phyloP scores from a whole-genome alignment of 2,113 vertebrate species.

The Tetrao urogallus region DNA sequence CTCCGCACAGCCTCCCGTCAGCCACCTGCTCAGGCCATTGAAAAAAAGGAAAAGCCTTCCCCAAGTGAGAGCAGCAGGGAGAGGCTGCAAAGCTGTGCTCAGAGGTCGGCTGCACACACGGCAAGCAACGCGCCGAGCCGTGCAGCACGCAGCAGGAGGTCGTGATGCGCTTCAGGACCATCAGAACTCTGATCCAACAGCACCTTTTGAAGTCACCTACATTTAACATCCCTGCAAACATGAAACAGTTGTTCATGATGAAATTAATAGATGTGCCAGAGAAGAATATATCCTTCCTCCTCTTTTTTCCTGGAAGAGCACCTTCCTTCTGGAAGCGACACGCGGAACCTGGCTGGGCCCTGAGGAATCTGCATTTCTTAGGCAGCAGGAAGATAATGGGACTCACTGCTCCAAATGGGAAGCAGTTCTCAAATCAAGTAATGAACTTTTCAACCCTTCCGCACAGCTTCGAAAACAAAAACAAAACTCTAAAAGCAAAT shows the following conservation, averaged over 20 bases:
- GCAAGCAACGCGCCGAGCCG: rapidly evolving
- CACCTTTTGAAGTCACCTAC: neutral
- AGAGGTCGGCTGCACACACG: rapidly evolving
- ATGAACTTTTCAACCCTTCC: slow-evolving; percentile 36
- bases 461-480: slow-evolving; percentile 38
- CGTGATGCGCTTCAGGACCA: neutral
- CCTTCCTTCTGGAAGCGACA: slow-evolving; percentile 2
- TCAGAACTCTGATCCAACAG: rapidly evolving
- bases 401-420: slow-evolving; percentile 11
- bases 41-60: neutral
- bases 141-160: neutral
- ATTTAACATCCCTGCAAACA: neutral
- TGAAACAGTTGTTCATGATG: neutral
- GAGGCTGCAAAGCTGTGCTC: neutral
- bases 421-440: neutral
- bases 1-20: neutral
- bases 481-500: slow-evolving; percentile 56
- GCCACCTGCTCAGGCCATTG: neutral
- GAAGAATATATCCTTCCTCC: neutral
- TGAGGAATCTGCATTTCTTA: neutral
- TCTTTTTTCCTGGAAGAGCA: neutral
- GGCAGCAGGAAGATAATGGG: neutral
- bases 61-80: neutral
- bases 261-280: neutral
- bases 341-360: neutral